Base-by-base conservation (phyloP, 2,113 vertebrate species). In the Oreochromis aureus region DNA sequence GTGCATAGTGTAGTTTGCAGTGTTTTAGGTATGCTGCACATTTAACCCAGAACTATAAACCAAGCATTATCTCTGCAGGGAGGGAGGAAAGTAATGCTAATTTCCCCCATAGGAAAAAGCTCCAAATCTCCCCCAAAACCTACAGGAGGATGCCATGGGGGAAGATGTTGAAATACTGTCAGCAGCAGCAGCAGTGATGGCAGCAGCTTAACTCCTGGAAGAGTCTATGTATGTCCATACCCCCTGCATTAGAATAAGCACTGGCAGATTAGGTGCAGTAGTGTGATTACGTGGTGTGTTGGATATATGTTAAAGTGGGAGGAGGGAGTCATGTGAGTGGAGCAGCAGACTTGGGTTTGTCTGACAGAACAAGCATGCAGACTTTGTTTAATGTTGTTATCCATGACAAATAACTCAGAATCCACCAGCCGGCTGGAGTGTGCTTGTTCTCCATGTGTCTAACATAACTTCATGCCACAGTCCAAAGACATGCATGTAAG, bases 1-100 rank as follows among this genome's bases (percentile, higher is more conserved):
- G 16, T 53, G 10, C 46, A 32, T 0, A 51, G 71, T 2, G 46
- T 4, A 9, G 46, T 51, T 78, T n/a, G 5, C 6, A 3, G 0
- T 12, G 18, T 27, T 53, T 76, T 48, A 78, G 73, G 27, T 32
- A 6, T n/a, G 71, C 44, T 0, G 1, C 48, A 13, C 10, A 53
- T 53, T 78, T 34, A 78, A 78, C 73, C 46, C 73, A 53, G 73
- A n/a, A 78, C 73, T 78, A 34, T 34, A 13, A 78, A 34, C 5
- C 73, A 78, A 53, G 46, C 2, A n/a, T 78, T n/a, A 24, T 24
- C 1, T 32, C 44, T 36, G 81, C 59, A 1, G 30, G 81, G 44
- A 53, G 51, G 4, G 12, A 55, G 78, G 32, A 80, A 32, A 19
- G 30, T 0, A 79, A 79, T 13, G 7, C 27, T 79, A 22, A 79